These are phyloP conservation scores for Peromyscus eremicus DNA, from an alignment of 2,797 vertebrate species.

Conservation along the genomic window DNA sequence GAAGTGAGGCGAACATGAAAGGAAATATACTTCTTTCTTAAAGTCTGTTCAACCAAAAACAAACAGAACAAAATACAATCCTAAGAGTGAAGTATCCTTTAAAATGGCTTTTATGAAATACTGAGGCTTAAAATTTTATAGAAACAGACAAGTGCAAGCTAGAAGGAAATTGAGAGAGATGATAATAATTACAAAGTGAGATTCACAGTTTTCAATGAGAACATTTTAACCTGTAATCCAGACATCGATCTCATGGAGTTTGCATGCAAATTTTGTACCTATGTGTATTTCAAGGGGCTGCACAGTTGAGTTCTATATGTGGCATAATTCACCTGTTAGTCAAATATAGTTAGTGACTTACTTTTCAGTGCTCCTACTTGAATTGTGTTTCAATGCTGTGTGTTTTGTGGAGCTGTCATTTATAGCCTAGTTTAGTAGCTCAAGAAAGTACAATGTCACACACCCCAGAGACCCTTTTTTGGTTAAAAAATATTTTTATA, in stretches of 20 bases:
- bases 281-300: neutral
- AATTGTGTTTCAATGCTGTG: neutral
- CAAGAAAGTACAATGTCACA: neutral
- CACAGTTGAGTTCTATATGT: neutral
- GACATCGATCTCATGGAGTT: neutral
- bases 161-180: neutral
- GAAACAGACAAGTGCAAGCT: neutral
- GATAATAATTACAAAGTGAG: neutral
- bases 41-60: neutral
- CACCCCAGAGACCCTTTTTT: neutral
- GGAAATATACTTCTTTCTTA: neutral
- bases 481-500: constrained; percentile 12
- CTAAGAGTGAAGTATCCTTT: neutral
- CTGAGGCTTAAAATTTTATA: neutral
- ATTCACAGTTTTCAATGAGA: neutral
- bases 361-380: neutral
- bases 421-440: neutral
- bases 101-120: neutral
- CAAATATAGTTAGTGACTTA: neutral
- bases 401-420: neutral
- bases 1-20: neutral
- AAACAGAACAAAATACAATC: neutral
- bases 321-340: constrained; percentile 5
- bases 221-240: neutral
- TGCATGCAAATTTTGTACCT: neutral